phyloP scores from a whole-genome alignment of 1,140 invertebrate genomes.

The Heterodera carotae region DNA sequence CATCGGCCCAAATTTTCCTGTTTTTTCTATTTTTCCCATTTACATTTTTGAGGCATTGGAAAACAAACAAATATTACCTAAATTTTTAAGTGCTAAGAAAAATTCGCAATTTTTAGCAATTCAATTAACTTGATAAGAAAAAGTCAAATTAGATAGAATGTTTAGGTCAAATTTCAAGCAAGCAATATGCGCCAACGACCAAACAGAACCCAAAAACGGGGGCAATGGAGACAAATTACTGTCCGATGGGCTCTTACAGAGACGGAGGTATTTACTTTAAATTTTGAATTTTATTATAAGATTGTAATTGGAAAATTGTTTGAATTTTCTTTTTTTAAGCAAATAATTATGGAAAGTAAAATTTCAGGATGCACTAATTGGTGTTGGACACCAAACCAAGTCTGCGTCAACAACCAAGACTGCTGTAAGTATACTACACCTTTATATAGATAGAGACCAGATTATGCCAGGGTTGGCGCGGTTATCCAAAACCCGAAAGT shows the following conservation, averaged over 20 bases:
- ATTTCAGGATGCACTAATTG: neutral
- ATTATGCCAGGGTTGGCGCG: too few species aligned
- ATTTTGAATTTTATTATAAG: too few species aligned
- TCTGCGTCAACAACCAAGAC: neutral
- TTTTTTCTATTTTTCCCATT: neutral
- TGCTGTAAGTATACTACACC: neutral
- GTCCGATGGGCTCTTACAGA: neutral
- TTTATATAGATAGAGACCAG: too few species aligned
- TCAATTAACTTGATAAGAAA: too few species aligned
- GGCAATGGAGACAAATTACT: slow-evolving; percentile 7
- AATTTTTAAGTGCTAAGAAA: too few species aligned
- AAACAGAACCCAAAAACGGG: slow-evolving; percentile 13
- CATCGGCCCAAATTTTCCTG: too few species aligned
- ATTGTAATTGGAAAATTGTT: too few species aligned
- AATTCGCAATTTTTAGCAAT: too few species aligned
- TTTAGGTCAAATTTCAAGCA: neutral
- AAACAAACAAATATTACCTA: too few species aligned
- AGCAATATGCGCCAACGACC: neutral
- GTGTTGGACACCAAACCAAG: slow-evolving; percentile 3
- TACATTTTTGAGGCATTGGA: neutral
- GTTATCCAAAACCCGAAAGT: too few species aligned
- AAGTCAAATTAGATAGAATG: too few species aligned
- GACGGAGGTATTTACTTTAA: neutral
- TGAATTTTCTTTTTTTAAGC: neutral
- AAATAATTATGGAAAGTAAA: neutral